Percentiles rank a stretch among this genome's conserved stretches.
These are phyloP conservation scores for Steinernema khuongi DNA, from an alignment of 1,140 invertebrate genomes.

Conservation along the genomic window DNA sequence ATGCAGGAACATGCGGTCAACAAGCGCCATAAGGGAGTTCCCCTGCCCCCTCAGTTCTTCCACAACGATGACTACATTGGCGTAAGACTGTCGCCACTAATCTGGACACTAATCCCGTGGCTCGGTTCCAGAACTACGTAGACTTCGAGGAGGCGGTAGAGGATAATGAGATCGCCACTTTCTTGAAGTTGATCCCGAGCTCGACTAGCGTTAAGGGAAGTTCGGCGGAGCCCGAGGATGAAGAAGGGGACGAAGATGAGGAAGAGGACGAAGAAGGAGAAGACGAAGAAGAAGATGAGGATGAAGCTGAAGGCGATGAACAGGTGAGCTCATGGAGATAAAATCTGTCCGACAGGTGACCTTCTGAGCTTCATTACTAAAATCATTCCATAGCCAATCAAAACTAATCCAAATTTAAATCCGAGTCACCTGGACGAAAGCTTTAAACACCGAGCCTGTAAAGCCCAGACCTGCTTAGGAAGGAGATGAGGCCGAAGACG, in stretches of 20 bases:
- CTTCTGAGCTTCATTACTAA: neutral
- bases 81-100: slow-evolving; percentile 21
- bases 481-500: slow-evolving; percentile 33
- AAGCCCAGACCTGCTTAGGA: no score
- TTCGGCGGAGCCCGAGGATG: slow-evolving; percentile 24
- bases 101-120: neutral
- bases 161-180: slow-evolving; percentile 27
- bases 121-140: slow-evolving; percentile 27
- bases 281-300: slow-evolving; percentile 26
- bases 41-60: slow-evolving; percentile 40
- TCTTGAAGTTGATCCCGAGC: slow-evolving; percentile 30
- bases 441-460: slow-evolving; percentile 1
- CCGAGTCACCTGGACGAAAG: neutral
- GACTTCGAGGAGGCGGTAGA: slow-evolving; percentile 39
- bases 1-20: slow-evolving; percentile 36
- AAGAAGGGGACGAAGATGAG: slow-evolving; percentile 30
- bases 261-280: slow-evolving; percentile 35
- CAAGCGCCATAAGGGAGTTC: slow-evolving; percentile 19
- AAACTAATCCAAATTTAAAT: slow-evolving; percentile 5
- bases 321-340: neutral
- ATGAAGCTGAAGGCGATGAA: slow-evolving; percentile 14
- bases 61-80: slow-evolving; percentile 38
- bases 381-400: neutral
- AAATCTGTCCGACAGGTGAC: no score
- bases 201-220: slow-evolving; percentile 20